Conservation (phyloP, 2,888 invertebrate genomes). For the Rotaria sp. region DNA sequence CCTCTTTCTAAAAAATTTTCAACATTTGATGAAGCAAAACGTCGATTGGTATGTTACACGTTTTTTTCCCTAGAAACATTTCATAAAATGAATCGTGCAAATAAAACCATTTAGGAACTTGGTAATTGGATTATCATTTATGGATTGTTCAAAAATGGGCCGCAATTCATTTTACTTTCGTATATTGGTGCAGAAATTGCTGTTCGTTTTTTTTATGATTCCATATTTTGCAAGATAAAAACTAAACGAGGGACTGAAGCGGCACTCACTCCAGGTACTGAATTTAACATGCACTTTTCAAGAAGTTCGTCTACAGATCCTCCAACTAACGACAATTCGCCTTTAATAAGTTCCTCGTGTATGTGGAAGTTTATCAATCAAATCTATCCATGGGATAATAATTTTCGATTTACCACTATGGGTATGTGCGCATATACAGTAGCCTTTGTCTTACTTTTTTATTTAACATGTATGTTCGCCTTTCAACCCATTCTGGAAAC, state of each 20-base stretch:
- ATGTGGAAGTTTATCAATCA: no score
- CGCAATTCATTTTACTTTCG: background rate
- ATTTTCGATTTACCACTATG: background rate
- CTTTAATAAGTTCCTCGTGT: no score
- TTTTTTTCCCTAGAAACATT: background rate
- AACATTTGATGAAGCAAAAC: background rate
- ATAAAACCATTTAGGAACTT: background rate
- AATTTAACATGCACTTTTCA: accelerated
- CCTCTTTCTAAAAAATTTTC: background rate
- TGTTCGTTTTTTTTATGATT: background rate
- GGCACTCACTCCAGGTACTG: background rate
- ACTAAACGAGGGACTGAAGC: no score
- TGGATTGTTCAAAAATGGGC: background rate
- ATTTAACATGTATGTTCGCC: background rate
- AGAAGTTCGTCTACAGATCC: no score
- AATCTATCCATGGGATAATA: no score
- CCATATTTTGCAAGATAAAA: no score
- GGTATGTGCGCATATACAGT: background rate
- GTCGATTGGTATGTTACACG: background rate
- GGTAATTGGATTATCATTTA: background rate
- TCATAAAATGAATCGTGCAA: background rate
- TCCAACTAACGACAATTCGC: no score
- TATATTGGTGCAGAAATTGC: background rate
- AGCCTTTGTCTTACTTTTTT: background rate
- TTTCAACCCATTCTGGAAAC: background rate